Evolutionary conservation across 2,888 invertebrate species (phyloP).

Genomic region (Lasius platythorax): DNA sequence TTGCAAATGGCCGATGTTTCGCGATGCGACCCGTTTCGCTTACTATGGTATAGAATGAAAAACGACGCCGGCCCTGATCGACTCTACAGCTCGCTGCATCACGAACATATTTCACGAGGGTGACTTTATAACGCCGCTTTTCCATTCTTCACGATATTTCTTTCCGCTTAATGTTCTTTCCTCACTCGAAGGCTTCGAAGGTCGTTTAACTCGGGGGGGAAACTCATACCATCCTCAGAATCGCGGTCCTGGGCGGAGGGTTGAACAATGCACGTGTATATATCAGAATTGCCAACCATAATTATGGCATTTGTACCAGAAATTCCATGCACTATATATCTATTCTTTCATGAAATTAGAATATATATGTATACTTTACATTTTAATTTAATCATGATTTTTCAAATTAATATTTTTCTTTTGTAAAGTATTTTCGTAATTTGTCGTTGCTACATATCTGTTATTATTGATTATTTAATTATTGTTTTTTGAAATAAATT

Average conservation of each 20-base stretch:
- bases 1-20: conserved; percentile 48
- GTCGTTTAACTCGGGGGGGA: conserved; percentile 56
- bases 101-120: conserved; percentile 52
- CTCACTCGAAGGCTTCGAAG: conserved; percentile 49
- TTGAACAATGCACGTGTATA: conserved; percentile 64
- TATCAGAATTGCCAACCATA: conserved; percentile 30
- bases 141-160: conserved; percentile 51
- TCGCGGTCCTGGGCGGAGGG: conserved; percentile 62
- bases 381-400: neutral
- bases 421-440: neutral
- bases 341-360: neutral
- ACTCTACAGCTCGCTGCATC: conserved; percentile 52
- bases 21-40: conserved; percentile 33
- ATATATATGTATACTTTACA: neutral
- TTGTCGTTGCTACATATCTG: neutral
- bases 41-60: conserved; percentile 42
- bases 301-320: conserved; percentile 19
- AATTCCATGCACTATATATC: conserved; percentile 11
- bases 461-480: neutral
- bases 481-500: neutral
- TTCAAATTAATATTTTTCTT: conserved; percentile 11
- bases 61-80: conserved; percentile 45
- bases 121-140: conserved; percentile 53
- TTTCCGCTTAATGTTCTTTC: conserved; percentile 53
- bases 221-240: conserved; percentile 30